These are phyloP conservation scores for Peucedramus taeniatus DNA, from an alignment of 2,113 vertebrate species.

Conservation along the genomic window DNA sequence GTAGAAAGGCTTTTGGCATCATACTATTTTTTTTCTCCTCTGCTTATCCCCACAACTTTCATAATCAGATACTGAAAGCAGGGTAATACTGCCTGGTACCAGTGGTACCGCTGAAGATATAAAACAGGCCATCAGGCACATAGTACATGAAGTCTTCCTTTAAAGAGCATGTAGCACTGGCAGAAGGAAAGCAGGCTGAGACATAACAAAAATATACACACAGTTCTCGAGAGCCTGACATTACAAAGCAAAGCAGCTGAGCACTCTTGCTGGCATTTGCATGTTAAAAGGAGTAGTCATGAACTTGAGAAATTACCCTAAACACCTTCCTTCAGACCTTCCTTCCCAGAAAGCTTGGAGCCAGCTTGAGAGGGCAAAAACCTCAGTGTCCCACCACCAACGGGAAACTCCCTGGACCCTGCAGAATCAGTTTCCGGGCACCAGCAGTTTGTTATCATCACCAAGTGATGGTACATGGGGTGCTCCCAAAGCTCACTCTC, in stretches of 20 bases:
- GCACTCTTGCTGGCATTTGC: not conserved
- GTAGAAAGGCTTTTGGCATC: not conserved
- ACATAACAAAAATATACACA: not conserved
- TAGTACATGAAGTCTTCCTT: not conserved
- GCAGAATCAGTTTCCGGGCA: not conserved
- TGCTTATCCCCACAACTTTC: not conserved
- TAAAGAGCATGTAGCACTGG: not conserved
- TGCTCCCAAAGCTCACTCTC: not conserved
- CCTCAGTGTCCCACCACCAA: not conserved
- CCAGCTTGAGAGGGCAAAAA: not conserved
- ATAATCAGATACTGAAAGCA: not conserved
- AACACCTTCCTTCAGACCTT: not conserved
- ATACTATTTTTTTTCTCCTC: not conserved
- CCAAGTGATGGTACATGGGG: not conserved
- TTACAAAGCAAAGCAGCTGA: not conserved
- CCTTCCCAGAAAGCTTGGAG: not conserved
- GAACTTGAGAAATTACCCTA: not conserved
- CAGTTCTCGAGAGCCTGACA: not conserved
- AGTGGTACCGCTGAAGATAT: not conserved
- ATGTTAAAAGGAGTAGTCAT: not conserved
- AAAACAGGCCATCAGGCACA: not conserved
- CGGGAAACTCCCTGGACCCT: accelerated
- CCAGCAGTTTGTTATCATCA: not conserved
- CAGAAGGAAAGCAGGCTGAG: not conserved
- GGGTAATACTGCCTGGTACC: not conserved